Percentiles rank a stretch among this genome's conserved stretches.
phyloP scores from a whole-genome alignment of 2,797 vertebrate genomes.

The Periophthalmus magnuspinnatus region DNA sequence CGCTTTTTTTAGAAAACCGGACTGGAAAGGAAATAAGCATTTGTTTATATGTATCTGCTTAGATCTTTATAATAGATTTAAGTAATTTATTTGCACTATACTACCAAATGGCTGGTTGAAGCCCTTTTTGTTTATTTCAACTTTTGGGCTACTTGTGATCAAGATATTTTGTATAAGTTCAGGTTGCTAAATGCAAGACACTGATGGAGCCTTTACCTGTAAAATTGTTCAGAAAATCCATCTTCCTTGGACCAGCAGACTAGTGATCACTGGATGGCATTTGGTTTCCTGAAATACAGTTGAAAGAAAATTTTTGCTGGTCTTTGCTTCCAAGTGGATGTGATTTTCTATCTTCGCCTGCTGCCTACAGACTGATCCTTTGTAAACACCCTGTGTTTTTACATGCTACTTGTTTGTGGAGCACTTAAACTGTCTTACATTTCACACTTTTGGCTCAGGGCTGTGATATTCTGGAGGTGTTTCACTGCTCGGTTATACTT shows the following conservation, averaged over 20 bases:
- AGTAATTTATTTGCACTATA: constrained; percentile 83
- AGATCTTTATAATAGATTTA: constrained; percentile 74
- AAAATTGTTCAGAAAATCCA: constrained; percentile 50
- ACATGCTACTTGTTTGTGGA: constrained; percentile 40
- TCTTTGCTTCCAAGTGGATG: constrained; percentile 59
- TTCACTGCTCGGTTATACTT: constrained; percentile 34
- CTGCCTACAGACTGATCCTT: constrained; percentile 76
- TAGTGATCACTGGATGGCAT: neutral
- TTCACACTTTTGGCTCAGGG: constrained; percentile 71
- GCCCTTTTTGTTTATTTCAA: constrained; percentile 66
- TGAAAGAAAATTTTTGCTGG: neutral
- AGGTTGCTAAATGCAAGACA: constrained; percentile 79
- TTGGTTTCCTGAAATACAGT: neutral
- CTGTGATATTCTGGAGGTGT: constrained; percentile 54
- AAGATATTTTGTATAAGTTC: constrained; percentile 66
- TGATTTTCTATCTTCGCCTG: constrained; percentile 53
- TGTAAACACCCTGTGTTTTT: constrained; percentile 68
- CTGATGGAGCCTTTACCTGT: constrained; percentile 75
- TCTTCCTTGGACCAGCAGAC: constrained; percentile 48
- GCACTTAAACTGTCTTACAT: constrained; percentile 56
- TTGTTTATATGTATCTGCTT: constrained; percentile 64
- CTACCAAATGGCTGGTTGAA: constrained; percentile 58
- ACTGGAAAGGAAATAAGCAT: constrained; percentile 40
- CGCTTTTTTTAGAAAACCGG: constrained; percentile 48
- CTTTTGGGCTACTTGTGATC: constrained; percentile 69